A percentile compares a stretch with the other conserved stretches of the same genome.
phyloP scores from a whole-genome alignment of 1,140 invertebrate species.

The Apis laboriosa region DNA sequence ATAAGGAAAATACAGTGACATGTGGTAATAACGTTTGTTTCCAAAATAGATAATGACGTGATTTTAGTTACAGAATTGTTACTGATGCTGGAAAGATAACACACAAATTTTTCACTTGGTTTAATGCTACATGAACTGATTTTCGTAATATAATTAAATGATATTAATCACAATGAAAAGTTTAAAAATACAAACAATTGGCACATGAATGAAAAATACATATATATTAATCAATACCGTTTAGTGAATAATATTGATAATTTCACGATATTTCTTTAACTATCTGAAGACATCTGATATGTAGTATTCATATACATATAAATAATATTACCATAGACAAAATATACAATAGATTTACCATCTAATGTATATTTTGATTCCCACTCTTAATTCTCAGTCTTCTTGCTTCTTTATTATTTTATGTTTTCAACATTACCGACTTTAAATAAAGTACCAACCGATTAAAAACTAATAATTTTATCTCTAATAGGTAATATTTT shows the following conservation, averaged over 20 bases:
- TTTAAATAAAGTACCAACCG: no score
- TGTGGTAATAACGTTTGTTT: background rate
- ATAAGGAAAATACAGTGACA: background rate
- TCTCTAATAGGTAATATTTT: no score
- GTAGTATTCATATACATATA: background rate
- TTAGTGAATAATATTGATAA: constrained; percentile 8
- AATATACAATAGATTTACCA: no score
- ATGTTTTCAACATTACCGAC: no score
- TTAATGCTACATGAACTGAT: background rate
- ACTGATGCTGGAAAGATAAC: background rate
- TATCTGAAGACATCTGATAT: background rate
- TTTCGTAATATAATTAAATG: background rate
- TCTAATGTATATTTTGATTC: no score
- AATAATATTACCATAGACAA: background rate
- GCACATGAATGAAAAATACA: background rate
- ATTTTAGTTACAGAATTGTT: background rate
- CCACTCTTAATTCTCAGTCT: no score
- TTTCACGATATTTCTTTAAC: constrained; percentile 9
- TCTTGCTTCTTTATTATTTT: no score
- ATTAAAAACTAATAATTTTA: no score
- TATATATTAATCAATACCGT: background rate
- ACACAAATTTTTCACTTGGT: background rate
- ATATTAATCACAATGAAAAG: background rate
- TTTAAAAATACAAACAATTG: background rate
- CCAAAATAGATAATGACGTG: constrained; percentile 6